Conservation (phyloP, 2,113 vertebrate species). For the Progne subis region DNA sequence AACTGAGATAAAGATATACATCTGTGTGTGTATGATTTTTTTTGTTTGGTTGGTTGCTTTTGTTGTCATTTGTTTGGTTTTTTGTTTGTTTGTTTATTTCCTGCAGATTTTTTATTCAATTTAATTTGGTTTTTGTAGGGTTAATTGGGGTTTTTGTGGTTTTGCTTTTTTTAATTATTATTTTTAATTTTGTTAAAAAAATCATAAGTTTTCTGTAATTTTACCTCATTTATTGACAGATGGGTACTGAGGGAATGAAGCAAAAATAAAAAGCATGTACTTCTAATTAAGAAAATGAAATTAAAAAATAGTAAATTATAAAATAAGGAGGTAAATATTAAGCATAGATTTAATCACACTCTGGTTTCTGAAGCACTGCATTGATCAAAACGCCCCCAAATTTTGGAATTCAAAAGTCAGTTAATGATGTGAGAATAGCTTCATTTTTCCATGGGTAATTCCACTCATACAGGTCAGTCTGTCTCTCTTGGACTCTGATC, state of each 20-base stretch:
- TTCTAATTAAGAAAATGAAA: neutral
- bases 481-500: neutral
- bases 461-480: neutral
- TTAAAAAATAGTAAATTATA: neutral
- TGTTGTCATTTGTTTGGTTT: neutral
- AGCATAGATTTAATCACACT: neutral
- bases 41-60: neutral
- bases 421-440: neutral
- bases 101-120: neutral
- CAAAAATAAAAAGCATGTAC: neutral
- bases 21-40: rapidly evolving
- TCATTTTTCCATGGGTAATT: neutral
- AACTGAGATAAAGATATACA: rapidly evolving
- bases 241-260: rapidly evolving
- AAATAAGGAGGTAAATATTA: neutral
- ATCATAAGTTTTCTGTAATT: neutral
- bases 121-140: neutral
- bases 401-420: neutral
- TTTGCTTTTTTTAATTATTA: neutral
- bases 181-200: neutral
- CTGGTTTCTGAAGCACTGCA: neutral
- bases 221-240: neutral
- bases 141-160: rapidly evolving
- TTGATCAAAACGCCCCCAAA: neutral
- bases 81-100: neutral